These are phyloP conservation scores for Lasioglossum malachurum DNA, from an alignment of 2,888 invertebrate species.

Conservation along the genomic window DNA sequence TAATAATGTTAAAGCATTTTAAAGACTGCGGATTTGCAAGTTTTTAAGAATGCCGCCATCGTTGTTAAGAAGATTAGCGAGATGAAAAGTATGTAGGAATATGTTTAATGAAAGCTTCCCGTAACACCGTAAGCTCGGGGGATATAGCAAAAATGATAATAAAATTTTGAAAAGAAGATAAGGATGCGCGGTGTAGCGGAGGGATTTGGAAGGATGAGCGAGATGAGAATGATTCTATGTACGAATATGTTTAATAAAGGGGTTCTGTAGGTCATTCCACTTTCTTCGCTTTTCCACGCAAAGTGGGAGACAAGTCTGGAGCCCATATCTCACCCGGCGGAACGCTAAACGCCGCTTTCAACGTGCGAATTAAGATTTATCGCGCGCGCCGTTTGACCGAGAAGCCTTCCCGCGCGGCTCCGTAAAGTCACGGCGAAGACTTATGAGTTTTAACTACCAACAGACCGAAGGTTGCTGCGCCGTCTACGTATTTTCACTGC, in stretches of 20 bases:
- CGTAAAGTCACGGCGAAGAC: constrained; percentile 75
- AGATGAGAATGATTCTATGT: background rate
- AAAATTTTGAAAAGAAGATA: too few species aligned
- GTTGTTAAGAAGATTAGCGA: background rate
- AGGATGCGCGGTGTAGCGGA: too few species aligned
- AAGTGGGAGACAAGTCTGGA: constrained; percentile 47
- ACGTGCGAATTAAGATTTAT: constrained; percentile 81
- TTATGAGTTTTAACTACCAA: constrained; percentile 61
- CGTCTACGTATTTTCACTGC: background rate
- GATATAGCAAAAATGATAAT: background rate
- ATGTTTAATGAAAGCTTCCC: background rate
- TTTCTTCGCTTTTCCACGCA: constrained; percentile 22
- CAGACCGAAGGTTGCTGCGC: background rate
- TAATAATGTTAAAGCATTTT: background rate
- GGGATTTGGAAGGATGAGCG: too few species aligned
- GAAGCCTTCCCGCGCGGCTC: constrained; percentile 73
- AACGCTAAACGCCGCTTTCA: constrained; percentile 78
- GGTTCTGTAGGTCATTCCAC: background rate
- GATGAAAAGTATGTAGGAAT: background rate
- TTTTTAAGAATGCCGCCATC: background rate
- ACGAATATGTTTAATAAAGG: background rate
- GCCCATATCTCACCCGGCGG: constrained; percentile 73
- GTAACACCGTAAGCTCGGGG: background rate
- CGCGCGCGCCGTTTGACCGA: constrained; percentile 74
- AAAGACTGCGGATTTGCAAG: background rate